These are phyloP conservation scores for Parthenolecanium corni DNA, from an alignment of 2,888 invertebrate genomes.

Conservation along the genomic window DNA sequence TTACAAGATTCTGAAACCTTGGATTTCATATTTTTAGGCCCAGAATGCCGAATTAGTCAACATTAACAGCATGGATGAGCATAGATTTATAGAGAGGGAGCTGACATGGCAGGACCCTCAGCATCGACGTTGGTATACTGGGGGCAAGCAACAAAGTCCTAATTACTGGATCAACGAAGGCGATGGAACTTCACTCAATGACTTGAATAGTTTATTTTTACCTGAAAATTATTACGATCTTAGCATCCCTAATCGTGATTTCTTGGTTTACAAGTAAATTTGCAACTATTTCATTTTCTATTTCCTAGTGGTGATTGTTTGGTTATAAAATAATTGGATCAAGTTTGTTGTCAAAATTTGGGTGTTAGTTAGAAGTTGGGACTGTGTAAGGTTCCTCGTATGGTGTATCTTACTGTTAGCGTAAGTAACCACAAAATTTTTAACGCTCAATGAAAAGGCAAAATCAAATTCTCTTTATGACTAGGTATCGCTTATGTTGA, in stretches of 20 bases:
- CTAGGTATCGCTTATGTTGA: no score
- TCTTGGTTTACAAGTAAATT: constrained; percentile 59
- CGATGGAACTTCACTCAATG: constrained; percentile 65
- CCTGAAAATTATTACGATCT: constrained; percentile 45
- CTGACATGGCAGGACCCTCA: constrained; percentile 73
- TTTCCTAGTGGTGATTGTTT: no score
- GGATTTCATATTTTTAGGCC: constrained; percentile 45
- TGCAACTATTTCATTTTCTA: no score
- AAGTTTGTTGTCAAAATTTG: no score
- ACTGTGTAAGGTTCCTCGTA: no score
- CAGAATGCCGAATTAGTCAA: constrained; percentile 69
- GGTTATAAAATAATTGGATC: no score
- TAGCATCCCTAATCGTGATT: constrained; percentile 50
- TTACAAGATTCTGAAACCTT: not conserved
- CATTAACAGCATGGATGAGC: constrained; percentile 71
- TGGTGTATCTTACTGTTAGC: no score
- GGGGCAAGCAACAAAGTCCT: constrained; percentile 59
- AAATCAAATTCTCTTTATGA: no score
- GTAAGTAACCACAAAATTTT: no score
- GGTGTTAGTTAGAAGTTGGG: no score
- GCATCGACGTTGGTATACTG: constrained; percentile 76
- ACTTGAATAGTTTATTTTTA: constrained; percentile 71
- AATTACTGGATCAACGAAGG: constrained; percentile 72
- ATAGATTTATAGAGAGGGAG: constrained; percentile 71
- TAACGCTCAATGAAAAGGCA: no score